A percentile compares a stretch with the other conserved stretches of the same genome.
phyloP scores from a whole-genome alignment of 2,113 vertebrate genomes.

The Cettia cetti region DNA sequence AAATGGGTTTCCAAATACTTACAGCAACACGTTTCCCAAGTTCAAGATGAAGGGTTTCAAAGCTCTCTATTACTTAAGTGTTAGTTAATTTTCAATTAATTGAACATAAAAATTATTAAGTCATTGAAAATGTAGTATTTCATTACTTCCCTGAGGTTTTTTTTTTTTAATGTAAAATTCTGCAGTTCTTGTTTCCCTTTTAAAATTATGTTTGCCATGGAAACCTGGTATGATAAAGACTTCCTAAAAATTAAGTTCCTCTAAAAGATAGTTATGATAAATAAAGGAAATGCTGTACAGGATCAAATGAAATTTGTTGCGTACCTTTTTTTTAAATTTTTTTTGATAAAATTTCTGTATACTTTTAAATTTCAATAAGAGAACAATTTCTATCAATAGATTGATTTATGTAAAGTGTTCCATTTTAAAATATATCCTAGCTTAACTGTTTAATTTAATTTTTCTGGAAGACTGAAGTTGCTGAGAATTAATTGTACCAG shows the following conservation, averaged over 20 bases:
- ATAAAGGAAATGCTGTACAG: neutral
- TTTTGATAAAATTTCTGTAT: neutral
- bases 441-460: neutral
- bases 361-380: neutral
- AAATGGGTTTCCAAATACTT: neutral
- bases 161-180: neutral
- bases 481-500: neutral
- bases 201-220: neutral
- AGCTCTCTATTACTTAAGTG: neutral
- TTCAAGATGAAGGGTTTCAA: neutral
- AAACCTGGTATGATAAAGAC: neutral
- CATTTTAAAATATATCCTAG: neutral
- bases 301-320: neutral
- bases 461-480: neutral
- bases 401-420: neutral
- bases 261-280: neutral
- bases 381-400: neutral
- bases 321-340: neutral
- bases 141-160: neutral
- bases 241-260: neutral
- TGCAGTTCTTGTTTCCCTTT: neutral
- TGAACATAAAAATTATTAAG: neutral
- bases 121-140: neutral
- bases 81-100: neutral
- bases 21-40: neutral